Evolutionary conservation across 2,113 vertebrate genomes (phyloP).

Genomic region (Ailuropoda melanoleuca): DNA sequence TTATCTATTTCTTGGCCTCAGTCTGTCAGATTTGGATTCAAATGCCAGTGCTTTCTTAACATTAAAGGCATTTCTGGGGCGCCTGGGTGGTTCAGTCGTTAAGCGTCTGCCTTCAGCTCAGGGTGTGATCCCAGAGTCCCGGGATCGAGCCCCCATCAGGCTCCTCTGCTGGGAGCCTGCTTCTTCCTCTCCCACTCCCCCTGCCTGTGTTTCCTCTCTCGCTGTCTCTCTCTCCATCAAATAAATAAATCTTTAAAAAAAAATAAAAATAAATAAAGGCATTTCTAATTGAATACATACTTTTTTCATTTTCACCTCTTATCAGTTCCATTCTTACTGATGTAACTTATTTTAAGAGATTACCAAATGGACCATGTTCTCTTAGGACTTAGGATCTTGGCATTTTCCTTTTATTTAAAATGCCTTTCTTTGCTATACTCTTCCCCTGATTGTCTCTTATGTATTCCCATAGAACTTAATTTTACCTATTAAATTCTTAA

Average conservation of each 20-base stretch:
- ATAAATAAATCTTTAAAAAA: too few species aligned
- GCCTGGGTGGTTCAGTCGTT: too few species aligned
- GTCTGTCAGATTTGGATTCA: background rate
- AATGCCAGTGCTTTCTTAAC: background rate
- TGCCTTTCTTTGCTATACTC: background rate
- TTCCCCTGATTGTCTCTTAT: background rate
- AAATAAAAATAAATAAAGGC: background rate
- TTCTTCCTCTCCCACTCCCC: too few species aligned
- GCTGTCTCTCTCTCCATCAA: too few species aligned
- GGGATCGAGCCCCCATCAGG: too few species aligned
- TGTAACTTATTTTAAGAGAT: conserved; percentile 20
- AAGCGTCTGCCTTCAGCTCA: too few species aligned
- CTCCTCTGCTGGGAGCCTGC: too few species aligned
- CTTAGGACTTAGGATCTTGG: background rate
- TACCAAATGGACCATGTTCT: background rate
- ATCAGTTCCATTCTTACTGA: background rate
- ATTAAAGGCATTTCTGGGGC: background rate
- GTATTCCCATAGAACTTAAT: conserved; percentile 12
- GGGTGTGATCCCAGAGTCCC: too few species aligned
- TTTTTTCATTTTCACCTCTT: background rate
- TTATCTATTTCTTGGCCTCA: background rate
- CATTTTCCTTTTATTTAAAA: background rate
- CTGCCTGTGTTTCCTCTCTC: too few species aligned
- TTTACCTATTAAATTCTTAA: background rate
- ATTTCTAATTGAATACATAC: background rate